Conservation (phyloP, 2,113 vertebrate species). For the Diphyllodes magnificus region DNA sequence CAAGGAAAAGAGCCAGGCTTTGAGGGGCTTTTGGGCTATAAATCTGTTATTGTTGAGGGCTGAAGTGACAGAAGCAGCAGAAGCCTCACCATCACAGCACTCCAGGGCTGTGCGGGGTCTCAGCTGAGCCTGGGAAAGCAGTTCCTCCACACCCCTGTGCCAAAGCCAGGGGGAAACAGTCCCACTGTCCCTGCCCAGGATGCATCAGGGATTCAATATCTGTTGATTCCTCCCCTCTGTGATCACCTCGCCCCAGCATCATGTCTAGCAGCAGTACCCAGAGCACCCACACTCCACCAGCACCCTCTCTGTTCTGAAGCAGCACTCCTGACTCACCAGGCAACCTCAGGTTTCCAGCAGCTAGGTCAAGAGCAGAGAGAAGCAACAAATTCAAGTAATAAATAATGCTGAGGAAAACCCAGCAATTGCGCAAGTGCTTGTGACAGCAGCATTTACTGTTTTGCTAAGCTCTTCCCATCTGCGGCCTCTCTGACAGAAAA, state of each 20-base stretch:
- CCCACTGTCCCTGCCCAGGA: neutral
- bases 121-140: neutral
- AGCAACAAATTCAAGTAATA: neutral
- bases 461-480: neutral
- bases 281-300: neutral
- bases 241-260: accelerated
- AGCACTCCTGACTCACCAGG: neutral
- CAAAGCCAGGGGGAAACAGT: neutral
- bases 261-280: neutral
- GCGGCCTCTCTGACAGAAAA: neutral
- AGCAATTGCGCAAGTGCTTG: slow-evolving; percentile 3
- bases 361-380: neutral
- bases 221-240: neutral
- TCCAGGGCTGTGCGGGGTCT: neutral
- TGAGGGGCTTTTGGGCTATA: neutral
- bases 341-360: neutral
- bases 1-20: neutral
- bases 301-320: neutral
- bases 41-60: neutral
- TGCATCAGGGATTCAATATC: neutral
- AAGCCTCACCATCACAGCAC: neutral
- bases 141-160: neutral
- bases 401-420: neutral
- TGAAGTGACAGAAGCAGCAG: neutral
- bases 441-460: slow-evolving; percentile 26